phyloP scores from a whole-genome alignment of 2,113 vertebrate species.

The Albula goreensis region DNA sequence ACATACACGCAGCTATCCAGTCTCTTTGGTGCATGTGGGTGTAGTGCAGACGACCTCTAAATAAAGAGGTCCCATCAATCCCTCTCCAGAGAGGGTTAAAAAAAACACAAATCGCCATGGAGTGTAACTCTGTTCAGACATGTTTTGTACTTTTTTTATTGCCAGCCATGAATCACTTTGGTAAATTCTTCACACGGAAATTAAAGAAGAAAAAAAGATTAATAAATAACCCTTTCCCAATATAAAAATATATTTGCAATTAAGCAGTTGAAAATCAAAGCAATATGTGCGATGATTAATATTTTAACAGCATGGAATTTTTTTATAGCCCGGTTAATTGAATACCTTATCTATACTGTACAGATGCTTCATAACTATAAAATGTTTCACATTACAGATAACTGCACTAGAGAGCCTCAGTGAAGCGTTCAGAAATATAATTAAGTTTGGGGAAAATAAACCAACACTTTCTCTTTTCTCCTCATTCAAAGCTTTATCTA shows the following conservation, averaged over 20 bases:
- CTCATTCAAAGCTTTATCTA: slow-evolving; percentile 52
- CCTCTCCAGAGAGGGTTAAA: no score
- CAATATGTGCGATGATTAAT: slow-evolving; percentile 69
- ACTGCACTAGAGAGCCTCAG: slow-evolving; percentile 66
- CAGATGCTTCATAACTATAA: slow-evolving; percentile 79
- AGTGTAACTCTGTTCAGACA: no score
- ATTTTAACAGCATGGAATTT: slow-evolving; percentile 66
- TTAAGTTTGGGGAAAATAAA: slow-evolving; percentile 63
- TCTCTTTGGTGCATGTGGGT: no score
- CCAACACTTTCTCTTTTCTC: slow-evolving; percentile 43
- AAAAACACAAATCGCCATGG: no score
- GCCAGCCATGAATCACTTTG: slow-evolving; percentile 44
- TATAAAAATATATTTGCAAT: slow-evolving; percentile 62
- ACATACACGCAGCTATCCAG: no score
- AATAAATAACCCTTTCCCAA: slow-evolving; percentile 37
- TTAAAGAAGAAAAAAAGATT: slow-evolving; percentile 31
- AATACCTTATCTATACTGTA: slow-evolving; percentile 77
- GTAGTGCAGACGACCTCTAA: no score
- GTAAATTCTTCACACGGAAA: slow-evolving; percentile 48
- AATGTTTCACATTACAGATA: slow-evolving; percentile 75
- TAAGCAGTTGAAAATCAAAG: slow-evolving; percentile 73
- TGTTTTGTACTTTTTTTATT: slow-evolving; percentile 14
- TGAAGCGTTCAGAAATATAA: slow-evolving; percentile 76
- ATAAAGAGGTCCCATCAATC: neutral
- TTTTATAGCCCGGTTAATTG: slow-evolving; percentile 72